Conservation (phyloP, 2,113 vertebrate species). For the Hypocryptadius cinnamomeus region DNA sequence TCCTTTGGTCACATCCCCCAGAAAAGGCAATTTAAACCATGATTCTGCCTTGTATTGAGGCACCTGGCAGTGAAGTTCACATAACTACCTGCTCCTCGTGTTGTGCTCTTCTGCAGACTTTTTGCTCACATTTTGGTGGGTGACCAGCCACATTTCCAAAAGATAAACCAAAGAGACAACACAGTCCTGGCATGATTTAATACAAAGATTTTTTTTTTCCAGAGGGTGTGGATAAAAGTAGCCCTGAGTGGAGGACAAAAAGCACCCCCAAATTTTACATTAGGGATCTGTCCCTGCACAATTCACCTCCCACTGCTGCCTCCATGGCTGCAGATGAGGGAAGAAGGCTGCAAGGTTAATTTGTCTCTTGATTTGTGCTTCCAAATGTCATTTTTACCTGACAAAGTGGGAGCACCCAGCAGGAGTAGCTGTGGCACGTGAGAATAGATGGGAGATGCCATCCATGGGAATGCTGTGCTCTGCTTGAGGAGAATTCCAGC, state of each 20-base stretch:
- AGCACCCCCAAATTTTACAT: neutral
- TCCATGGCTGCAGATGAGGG: neutral
- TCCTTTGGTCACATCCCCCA: constrained; percentile 23
- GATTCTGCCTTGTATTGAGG: neutral
- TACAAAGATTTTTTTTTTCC: neutral
- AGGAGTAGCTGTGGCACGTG: neutral
- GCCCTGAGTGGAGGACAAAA: neutral
- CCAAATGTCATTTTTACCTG: neutral
- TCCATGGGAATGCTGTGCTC: neutral
- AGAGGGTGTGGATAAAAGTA: neutral
- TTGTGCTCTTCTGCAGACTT: neutral
- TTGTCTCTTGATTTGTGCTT: neutral
- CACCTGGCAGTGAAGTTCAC: neutral
- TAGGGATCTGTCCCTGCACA: neutral
- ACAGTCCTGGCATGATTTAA: fast-evolving
- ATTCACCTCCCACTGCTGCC: neutral
- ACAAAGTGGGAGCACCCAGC: neutral
- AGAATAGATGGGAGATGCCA: neutral
- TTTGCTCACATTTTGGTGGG: neutral
- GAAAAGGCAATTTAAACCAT: neutral
- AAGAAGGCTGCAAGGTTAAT: neutral
- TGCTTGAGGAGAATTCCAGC: neutral
- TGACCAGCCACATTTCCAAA: neutral
- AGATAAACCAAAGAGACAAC: neutral
- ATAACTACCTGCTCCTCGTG: neutral